phyloP scores from a whole-genome alignment of 2,888 invertebrate species.

The Nephrotoma guestfalica region DNA sequence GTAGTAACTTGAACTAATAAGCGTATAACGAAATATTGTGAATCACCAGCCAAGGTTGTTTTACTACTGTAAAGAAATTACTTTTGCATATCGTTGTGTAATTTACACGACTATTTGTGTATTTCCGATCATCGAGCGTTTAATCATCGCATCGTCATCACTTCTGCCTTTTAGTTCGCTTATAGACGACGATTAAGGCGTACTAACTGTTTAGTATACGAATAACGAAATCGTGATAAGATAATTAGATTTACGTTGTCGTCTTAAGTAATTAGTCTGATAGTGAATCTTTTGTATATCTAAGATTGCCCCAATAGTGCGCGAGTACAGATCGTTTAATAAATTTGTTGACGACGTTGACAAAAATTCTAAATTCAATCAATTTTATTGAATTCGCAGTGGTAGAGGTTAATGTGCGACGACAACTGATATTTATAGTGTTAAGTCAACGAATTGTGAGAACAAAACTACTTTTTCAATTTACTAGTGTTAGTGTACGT shows the following conservation, averaged over 20 bases:
- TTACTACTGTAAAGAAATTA: not conserved
- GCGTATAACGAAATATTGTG: not conserved
- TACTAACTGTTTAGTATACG: not conserved
- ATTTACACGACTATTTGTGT: not conserved
- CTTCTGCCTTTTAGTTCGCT: not conserved
- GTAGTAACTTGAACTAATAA: not conserved
- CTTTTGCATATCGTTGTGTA: not conserved
- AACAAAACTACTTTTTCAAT: not conserved
- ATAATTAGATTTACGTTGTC: not conserved
- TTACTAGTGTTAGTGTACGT: not conserved
- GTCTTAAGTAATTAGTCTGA: not conserved
- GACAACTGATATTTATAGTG: not conserved
- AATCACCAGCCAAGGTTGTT: not conserved
- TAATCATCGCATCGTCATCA: not conserved
- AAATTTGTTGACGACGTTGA: not conserved
- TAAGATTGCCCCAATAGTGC: not conserved
- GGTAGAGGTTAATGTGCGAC: not conserved
- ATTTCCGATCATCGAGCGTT: not conserved
- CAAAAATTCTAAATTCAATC: not conserved
- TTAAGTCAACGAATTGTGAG: not conserved
- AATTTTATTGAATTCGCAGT: not conserved
- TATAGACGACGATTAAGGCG: not conserved
- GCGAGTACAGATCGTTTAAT: not conserved
- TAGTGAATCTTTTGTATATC: not conserved
- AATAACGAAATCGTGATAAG: not conserved